Percentiles rank a stretch among this genome's conserved stretches.
phyloP scores from a whole-genome alignment of 2,888 invertebrate genomes.

The Oasisia sp. region DNA sequence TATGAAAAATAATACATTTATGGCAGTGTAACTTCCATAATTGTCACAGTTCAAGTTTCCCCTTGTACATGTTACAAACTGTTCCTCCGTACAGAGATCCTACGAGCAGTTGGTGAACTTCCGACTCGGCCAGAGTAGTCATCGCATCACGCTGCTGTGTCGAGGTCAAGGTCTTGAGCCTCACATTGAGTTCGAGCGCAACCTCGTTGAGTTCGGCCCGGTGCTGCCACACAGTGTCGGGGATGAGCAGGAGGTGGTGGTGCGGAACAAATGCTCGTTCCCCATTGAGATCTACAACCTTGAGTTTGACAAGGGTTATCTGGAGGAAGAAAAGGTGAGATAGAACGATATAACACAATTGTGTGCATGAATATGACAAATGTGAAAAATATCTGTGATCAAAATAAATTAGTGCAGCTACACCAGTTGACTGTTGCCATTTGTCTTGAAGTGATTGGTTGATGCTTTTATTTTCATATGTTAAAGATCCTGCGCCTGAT shows the following conservation, averaged over 20 bases:
- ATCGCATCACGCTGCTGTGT: slow-evolving; percentile 62
- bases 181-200: slow-evolving; percentile 62
- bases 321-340: slow-evolving; percentile 64
- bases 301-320: slow-evolving; percentile 71
- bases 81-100: slow-evolving; percentile 51
- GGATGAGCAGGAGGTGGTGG: slow-evolving; percentile 71
- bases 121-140: slow-evolving; percentile 63
- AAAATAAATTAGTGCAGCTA: too few relatives aligned
- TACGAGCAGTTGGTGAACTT: slow-evolving; percentile 64
- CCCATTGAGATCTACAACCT: slow-evolving; percentile 77
- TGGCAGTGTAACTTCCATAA: not conserved
- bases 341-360: too few relatives aligned
- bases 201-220: slow-evolving; percentile 72
- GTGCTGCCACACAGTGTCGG: slow-evolving; percentile 74
- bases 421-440: too few relatives aligned
- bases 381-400: too few relatives aligned
- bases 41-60: not conserved
- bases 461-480: not conserved
- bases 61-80: not conserved
- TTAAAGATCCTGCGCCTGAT: slow-evolving; percentile 62
- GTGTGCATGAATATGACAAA: too few relatives aligned
- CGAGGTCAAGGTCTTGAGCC: slow-evolving; percentile 64
- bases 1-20: not conserved
- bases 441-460: too few relatives aligned
- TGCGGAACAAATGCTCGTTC: slow-evolving; percentile 75